These are phyloP conservation scores for Acholoe squamosa DNA, from an alignment of 2,888 invertebrate genomes.

Conservation along the genomic window DNA sequence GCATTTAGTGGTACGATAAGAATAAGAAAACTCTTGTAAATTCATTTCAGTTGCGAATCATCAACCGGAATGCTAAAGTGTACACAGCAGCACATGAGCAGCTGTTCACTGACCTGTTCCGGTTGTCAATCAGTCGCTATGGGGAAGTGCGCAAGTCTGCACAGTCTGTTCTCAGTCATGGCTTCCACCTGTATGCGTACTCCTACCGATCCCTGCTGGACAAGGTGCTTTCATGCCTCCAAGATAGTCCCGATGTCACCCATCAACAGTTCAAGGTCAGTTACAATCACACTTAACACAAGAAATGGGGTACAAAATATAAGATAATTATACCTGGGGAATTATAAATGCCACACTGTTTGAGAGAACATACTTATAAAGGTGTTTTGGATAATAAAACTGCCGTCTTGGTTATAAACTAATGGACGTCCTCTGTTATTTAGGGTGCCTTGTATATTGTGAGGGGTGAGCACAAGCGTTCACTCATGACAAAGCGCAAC, in stretches of 20 bases:
- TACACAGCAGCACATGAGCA: conserved; percentile 87
- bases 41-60: conserved; percentile 81
- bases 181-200: conserved; percentile 88
- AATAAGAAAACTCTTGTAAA: not conserved
- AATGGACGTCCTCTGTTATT: conserved; percentile 61
- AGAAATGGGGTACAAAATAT: no score
- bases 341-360: no score
- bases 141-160: conserved; percentile 88
- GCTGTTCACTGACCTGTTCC: conserved; percentile 87
- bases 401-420: not conserved
- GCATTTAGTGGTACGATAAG: not conserved
- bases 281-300: no score
- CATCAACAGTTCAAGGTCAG: conserved; percentile 88
- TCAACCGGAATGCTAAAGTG: conserved; percentile 78
- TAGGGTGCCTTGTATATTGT: conserved; percentile 91
- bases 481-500: conserved; percentile 89
- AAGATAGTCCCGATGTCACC: conserved; percentile 85
- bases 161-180: conserved; percentile 87
- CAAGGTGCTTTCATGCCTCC: conserved; percentile 86
- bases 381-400: no score
- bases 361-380: no score
- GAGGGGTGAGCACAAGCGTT: conserved; percentile 86
- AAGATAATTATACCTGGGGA: no score
- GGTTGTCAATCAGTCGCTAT: conserved; percentile 88
- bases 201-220: conserved; percentile 89